These are phyloP conservation scores for Apostichopus parvimensis DNA, from an alignment of 35 echinoderm and acorn worm genomes.

Conservation along the genomic window DNA sequence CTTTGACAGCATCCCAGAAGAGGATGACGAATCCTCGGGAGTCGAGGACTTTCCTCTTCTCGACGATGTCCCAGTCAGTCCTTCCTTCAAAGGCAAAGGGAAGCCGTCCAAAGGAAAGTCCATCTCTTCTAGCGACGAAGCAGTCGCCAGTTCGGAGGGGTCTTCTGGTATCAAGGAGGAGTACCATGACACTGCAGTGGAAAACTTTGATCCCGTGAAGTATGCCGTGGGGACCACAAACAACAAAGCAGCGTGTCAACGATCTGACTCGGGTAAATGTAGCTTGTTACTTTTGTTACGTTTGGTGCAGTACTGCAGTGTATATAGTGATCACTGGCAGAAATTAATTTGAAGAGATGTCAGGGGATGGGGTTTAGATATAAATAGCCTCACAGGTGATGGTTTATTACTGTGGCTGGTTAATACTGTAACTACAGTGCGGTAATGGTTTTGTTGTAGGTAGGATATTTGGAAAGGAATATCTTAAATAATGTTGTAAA, in stretches of 20 bases:
- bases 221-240: not conserved
- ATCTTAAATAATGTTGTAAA: too few species aligned
- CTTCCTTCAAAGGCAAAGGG: not conserved
- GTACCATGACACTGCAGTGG: slow-evolving; percentile 17
- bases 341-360: too few species aligned
- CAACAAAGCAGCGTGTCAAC: not conserved
- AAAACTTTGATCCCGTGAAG: slow-evolving; percentile 29
- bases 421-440: too few species aligned
- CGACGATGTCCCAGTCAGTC: slow-evolving; percentile 18
- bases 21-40: slow-evolving; percentile 6
- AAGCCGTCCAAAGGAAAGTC: not conserved
- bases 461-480: too few species aligned
- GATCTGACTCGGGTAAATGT: too few species aligned
- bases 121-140: not conserved
- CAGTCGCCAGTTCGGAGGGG: not conserved
- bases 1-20: slow-evolving; percentile 24
- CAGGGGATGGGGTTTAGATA: too few species aligned
- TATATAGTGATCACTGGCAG: too few species aligned
- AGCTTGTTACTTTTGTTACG: too few species aligned
- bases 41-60: slow-evolving; percentile 41
- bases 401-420: too few species aligned
- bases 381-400: too few species aligned
- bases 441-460: too few species aligned
- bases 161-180: not conserved
- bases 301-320: too few species aligned